A percentile compares a stretch with the other conserved stretches of the same genome.
Conservation (phyloP, 92 coral and sea anemone genomes). For the Virgularia gustaviana region DNA sequence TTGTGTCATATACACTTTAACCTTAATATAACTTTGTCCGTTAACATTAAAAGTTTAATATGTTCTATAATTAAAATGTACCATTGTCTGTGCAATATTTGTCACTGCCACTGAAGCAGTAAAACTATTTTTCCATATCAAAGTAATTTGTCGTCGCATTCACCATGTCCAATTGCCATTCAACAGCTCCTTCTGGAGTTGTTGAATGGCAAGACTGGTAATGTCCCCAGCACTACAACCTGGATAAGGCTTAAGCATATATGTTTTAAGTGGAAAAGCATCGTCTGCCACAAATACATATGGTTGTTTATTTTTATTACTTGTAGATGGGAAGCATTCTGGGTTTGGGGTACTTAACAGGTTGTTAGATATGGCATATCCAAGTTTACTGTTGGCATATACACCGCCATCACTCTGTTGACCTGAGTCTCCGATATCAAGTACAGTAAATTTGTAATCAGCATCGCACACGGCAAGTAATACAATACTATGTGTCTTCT, state of each 20-base stretch:
- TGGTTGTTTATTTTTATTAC: conserved; percentile 25
- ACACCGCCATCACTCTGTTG: conserved; percentile 41
- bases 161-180: conserved; percentile 28
- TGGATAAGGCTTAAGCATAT: conserved; percentile 36
- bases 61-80: too few species aligned
- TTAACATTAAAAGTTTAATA: too few species aligned
- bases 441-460: neutral
- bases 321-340: conserved; percentile 19
- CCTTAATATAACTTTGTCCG: too few species aligned
- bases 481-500: conserved; percentile 9
- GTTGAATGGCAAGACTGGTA: conserved; percentile 23
- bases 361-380: conserved; percentile 39
- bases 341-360: conserved; percentile 25
- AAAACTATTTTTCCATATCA: too few species aligned
- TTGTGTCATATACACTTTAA: too few species aligned
- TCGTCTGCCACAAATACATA: conserved; percentile 36
- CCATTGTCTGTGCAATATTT: too few species aligned
- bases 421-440: conserved; percentile 22
- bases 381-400: conserved; percentile 39
- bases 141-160: conserved; percentile 22
- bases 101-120: too few species aligned
- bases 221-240: conserved; percentile 28
- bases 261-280: conserved; percentile 28
- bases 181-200: conserved; percentile 36
- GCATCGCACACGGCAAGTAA: conserved; percentile 25